phyloP scores from a whole-genome alignment of 2,888 invertebrate genomes.

The Brachyptera putata region DNA sequence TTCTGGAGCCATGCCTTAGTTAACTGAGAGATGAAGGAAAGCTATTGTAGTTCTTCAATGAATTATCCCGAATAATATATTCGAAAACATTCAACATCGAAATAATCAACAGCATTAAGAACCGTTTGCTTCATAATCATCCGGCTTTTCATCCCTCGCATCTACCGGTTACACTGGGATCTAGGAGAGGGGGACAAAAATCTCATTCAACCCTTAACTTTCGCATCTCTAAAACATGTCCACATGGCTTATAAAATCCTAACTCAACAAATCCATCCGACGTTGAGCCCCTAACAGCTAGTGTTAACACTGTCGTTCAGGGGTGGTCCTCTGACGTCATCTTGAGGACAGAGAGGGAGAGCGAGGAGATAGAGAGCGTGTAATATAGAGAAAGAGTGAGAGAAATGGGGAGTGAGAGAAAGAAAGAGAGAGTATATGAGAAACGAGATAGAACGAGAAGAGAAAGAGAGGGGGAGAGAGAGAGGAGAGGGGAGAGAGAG shows the following conservation, averaged over 20 bases:
- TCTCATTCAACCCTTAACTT: neutral
- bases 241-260: constrained; percentile 13
- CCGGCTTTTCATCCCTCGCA: neutral
- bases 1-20: too few relatives aligned
- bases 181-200: too few relatives aligned
- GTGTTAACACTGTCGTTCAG: neutral
- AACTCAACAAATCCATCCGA: constrained; percentile 5
- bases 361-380: too few relatives aligned
- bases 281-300: neutral
- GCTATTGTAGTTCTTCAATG: neutral
- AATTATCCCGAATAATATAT: too few relatives aligned
- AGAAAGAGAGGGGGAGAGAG: too few relatives aligned
- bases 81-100: neutral
- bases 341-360: too few relatives aligned
- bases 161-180: neutral
- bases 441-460: too few relatives aligned
- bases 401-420: too few relatives aligned
- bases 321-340: neutral
- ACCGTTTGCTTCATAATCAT: neutral
- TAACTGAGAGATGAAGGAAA: too few relatives aligned
- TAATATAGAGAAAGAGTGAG: too few relatives aligned
- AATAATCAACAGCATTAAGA: neutral
- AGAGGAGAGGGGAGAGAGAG: too few relatives aligned
- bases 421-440: too few relatives aligned
- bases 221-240: neutral